These are phyloP conservation scores for Rhodinocichla rosea DNA, from an alignment of 2,113 vertebrate genomes.

Conservation along the genomic window DNA sequence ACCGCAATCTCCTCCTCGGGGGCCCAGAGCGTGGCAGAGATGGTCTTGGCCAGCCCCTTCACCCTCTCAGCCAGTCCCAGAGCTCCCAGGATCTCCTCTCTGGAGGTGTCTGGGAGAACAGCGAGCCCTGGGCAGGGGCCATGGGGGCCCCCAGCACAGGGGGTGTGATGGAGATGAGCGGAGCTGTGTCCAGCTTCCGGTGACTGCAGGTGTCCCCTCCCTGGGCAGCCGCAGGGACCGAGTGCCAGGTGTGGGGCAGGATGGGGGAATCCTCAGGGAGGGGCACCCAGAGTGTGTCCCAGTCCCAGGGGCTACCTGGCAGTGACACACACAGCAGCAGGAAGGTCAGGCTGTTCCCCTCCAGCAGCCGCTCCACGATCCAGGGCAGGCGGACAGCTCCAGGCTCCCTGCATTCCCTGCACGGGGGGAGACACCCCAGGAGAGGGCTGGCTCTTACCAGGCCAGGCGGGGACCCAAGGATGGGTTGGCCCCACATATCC, in stretches of 20 bases:
- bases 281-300: neutral
- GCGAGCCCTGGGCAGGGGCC: neutral
- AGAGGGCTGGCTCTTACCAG: neutral
- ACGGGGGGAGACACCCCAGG: neutral
- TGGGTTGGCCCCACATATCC: neutral
- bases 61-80: constrained; percentile 56
- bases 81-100: constrained; percentile 44
- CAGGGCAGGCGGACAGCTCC: constrained; percentile 41
- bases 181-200: neutral
- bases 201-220: neutral
- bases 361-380: constrained; percentile 54
- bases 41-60: constrained; percentile 57
- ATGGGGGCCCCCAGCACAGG: accelerated
- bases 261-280: neutral
- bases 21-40: constrained; percentile 70
- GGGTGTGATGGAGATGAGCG: accelerated
- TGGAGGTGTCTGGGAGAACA: constrained; percentile 21
- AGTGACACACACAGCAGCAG: constrained; percentile 65
- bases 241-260: neutral
- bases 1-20: constrained; percentile 27
- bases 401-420: constrained; percentile 37
- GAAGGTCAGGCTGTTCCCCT: constrained; percentile 64
- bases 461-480: accelerated
- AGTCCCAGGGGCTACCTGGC: constrained; percentile 51
- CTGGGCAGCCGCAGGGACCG: accelerated